Evolutionary conservation across 2,113 vertebrate genomes (phyloP).

Genomic region (Sakesphorus luctuosus): DNA sequence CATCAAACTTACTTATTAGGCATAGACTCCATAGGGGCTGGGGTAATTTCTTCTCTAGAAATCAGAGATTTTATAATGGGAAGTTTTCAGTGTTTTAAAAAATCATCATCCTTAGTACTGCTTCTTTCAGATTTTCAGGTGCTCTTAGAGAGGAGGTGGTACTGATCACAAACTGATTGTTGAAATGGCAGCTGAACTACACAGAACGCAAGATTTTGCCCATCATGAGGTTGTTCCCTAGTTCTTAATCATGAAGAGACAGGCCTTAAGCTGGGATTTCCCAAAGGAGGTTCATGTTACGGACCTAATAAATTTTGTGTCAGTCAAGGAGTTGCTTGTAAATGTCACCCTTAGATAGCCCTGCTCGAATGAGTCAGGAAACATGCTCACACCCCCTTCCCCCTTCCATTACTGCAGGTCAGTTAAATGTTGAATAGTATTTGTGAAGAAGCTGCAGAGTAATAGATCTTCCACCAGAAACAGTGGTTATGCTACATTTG

Average conservation of each 20-base stretch:
- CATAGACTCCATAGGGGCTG: not conserved
- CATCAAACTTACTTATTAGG: not conserved
- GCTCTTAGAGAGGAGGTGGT: not conserved
- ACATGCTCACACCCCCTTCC: not conserved
- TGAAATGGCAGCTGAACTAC: not conserved
- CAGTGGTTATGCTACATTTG: not conserved
- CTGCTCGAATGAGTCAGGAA: not conserved
- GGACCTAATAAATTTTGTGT: not conserved
- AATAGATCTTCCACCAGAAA: not conserved
- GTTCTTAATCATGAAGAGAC: conserved; percentile 4
- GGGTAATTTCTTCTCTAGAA: not conserved
- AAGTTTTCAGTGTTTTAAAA: not conserved
- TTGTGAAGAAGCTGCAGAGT: not conserved
- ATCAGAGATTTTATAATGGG: not conserved
- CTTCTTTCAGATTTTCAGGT: not conserved
- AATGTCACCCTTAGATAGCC: not conserved
- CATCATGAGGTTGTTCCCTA: not conserved
- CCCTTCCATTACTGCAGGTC: not conserved
- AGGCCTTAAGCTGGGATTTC: not conserved
- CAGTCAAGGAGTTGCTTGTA: not conserved
- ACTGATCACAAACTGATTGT: not conserved
- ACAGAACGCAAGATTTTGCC: not conserved
- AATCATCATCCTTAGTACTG: not conserved
- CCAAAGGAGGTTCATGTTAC: not conserved
- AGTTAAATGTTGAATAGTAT: not conserved